Conservation (phyloP, 2,888 invertebrate genomes). For the Brenthis hecate region DNA sequence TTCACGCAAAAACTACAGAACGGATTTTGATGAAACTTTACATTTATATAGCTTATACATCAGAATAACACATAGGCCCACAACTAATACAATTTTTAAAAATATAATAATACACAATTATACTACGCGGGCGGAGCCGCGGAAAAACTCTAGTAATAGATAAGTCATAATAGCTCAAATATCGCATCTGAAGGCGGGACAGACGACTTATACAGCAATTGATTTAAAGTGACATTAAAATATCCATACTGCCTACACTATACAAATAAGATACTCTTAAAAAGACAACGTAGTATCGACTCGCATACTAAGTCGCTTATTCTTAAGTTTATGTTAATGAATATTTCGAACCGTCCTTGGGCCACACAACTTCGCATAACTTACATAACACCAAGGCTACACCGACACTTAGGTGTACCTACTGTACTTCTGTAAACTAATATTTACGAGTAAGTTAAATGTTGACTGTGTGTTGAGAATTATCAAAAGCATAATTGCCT, state of each 20-base stretch:
- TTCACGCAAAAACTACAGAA: too few relatives aligned
- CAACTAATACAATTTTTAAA: too few relatives aligned
- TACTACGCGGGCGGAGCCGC: too few relatives aligned
- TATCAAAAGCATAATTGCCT: background rate
- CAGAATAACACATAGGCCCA: too few relatives aligned
- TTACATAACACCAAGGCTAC: constrained; percentile 71
- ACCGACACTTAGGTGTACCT: constrained; percentile 47
- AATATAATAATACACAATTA: too few relatives aligned
- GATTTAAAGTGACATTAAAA: constrained; percentile 2
- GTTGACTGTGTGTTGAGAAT: background rate
- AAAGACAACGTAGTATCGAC: background rate
- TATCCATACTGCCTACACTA: background rate
- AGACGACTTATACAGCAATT: background rate
- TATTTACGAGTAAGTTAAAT: background rate
- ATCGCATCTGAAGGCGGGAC: background rate
- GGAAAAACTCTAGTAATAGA: too few relatives aligned
- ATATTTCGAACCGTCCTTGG: constrained; percentile 49
- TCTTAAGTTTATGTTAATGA: constrained; percentile 40
- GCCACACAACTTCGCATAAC: constrained; percentile 61
- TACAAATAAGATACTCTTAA: constrained; percentile 14
- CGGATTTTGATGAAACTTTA: too few relatives aligned
- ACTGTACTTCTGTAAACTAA: background rate
- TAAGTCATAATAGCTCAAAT: background rate
- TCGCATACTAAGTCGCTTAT: constrained; percentile 18
- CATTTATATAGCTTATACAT: too few relatives aligned